These are phyloP conservation scores for Euwallacea fornicatus DNA, from an alignment of 1,140 invertebrate genomes.

Conservation along the genomic window DNA sequence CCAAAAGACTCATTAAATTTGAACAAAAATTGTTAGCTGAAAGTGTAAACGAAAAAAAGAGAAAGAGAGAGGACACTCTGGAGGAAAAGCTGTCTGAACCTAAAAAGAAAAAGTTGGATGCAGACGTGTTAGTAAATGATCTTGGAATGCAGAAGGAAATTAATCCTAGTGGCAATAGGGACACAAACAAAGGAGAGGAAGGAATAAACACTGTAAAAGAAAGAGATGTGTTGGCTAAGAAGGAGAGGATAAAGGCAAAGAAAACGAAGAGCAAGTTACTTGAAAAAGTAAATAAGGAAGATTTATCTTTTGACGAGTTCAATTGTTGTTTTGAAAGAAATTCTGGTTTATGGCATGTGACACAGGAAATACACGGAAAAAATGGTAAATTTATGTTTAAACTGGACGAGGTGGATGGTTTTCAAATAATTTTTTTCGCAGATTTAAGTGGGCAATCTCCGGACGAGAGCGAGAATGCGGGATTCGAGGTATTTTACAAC, in stretches of 20 bases:
- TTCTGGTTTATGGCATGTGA: slow-evolving; percentile 49
- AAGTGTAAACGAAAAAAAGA: slow-evolving; percentile 21
- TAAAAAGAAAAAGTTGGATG: neutral
- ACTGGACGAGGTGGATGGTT: no score
- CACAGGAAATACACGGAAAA: slow-evolving; percentile 23
- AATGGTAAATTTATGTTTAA: neutral
- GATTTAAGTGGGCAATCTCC: no score
- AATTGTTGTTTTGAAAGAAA: slow-evolving; percentile 43
- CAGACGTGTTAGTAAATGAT: neutral
- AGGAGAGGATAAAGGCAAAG: neutral
- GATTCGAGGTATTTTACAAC: no score
- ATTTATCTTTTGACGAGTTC: slow-evolving; percentile 24
- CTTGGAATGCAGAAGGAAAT: no score
- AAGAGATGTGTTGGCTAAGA: no score
- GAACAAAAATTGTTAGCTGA: slow-evolving; percentile 45
- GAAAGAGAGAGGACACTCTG: slow-evolving; percentile 4
- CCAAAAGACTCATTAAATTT: slow-evolving; percentile 47
- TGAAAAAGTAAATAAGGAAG: slow-evolving; percentile 20
- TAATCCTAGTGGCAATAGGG: no score
- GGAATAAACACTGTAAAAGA: no score
- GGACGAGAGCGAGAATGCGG: no score
- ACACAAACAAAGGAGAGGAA: no score
- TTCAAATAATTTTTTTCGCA: no score
- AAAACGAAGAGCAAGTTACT: slow-evolving; percentile 37
- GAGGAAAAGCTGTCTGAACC: neutral